Evolutionary conservation across 2,797 vertebrate genomes (phyloP).

Genomic region (Paguma larvata): DNA sequence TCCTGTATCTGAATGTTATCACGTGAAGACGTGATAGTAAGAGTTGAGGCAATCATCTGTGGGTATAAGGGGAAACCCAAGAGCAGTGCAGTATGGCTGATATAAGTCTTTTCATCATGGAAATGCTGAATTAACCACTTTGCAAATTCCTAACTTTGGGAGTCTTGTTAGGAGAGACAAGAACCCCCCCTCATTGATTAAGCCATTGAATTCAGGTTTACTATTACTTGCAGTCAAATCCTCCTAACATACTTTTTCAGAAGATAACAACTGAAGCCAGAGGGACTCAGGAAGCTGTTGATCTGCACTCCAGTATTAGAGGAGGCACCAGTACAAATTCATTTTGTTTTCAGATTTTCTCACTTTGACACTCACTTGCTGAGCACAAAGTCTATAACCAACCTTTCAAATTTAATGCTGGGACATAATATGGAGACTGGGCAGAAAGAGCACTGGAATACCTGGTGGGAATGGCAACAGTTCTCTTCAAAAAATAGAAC

Average conservation of each 20-base stretch:
- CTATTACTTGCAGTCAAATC: conserved; percentile 29
- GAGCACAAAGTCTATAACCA: conserved; percentile 49
- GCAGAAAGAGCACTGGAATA: neutral
- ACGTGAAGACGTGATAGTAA: neutral
- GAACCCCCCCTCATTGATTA: conserved; percentile 43
- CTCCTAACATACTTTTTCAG: neutral
- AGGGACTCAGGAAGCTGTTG: neutral
- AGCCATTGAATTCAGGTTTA: neutral
- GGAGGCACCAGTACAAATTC: conserved; percentile 18
- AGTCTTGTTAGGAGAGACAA: neutral
- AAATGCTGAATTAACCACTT: neutral
- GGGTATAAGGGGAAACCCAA: neutral
- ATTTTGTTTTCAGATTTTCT: conserved; percentile 69
- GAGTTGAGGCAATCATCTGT: neutral
- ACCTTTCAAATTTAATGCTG: conserved; percentile 66
- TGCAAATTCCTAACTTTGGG: neutral
- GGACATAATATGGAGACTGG: neutral
- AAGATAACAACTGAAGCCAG: neutral
- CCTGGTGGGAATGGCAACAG: neutral
- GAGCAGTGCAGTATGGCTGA: neutral
- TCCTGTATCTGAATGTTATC: neutral
- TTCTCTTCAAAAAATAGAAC: conserved; percentile 50
- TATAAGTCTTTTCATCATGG: neutral
- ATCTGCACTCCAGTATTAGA: neutral
- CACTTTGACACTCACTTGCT: conserved; percentile 46